Evolutionary conservation across 2,113 vertebrate species (phyloP), one percentile per base, ranked within the genome.

Genomic region (Cavia porcellus): DNA sequence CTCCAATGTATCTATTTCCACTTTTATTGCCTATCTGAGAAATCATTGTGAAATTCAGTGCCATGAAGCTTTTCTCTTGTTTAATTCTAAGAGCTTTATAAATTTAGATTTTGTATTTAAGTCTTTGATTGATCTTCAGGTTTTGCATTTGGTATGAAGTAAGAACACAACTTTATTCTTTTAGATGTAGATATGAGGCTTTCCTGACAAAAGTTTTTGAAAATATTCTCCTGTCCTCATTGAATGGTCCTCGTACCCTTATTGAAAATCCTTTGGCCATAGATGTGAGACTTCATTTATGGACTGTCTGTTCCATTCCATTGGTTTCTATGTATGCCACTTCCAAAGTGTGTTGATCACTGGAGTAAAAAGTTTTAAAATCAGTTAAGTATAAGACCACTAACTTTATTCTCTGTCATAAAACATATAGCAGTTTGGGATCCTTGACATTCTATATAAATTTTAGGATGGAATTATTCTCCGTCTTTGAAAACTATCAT

Each of bases 151-250:
- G 4, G 38, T 59, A 4, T 52, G 84, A 95, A 59, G 42, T 64
- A 66, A 7, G 20, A 45, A 20, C 68, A n/a, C n/a, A 87, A 81
- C 68, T 89, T 94, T 15, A 95, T 82, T 93, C 61, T 88, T 95
- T 92, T 81, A 19, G 35, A 93, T 75, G 5, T 90, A 66, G 24
- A 47, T 50, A 92, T 7, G 24, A 90, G 62, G 24, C 83, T 93
- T 80, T 45, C 38, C 11, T n/a, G 74, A 68, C 13, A 4, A 80
- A 59, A 22, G 32, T 52, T 66, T 28, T 70, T 86, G n/a, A 89
- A 90, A 96, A 87, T 32, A 83, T 28, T 50, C 2, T 83, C 35
- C 70, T 72, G 38, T 72, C 70, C n/a, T 72, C 70, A 74, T 38
- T 38, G 20, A 74, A 24, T 38, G n/a, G 70, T 74, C 19, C 42